Percentiles rank a stretch among this genome's conserved stretches.
Evolutionary conservation across 1,140 invertebrate genomes (phyloP).

Genomic region (Babylonia areolata): DNA sequence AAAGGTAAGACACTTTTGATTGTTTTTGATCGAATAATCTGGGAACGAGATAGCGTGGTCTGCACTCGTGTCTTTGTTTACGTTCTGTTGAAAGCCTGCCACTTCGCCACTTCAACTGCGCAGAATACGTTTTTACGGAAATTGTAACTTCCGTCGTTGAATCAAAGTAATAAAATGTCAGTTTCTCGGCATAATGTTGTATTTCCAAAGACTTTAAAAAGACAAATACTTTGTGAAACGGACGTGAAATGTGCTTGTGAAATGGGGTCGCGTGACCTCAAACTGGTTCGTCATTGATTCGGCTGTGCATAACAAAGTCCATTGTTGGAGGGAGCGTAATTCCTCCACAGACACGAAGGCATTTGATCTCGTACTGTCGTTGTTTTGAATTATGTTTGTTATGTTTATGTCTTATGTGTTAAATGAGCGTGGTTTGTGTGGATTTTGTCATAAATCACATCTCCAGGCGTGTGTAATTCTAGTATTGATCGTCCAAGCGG

Average conservation of each 20-base stretch:
- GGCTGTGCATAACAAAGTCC: constrained; percentile 33
- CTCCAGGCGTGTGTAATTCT: background rate
- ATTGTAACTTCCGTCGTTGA: background rate
- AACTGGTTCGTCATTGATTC: constrained; percentile 36
- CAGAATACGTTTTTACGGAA: constrained; percentile 6
- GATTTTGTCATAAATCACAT: background rate
- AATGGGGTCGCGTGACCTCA: constrained; percentile 54
- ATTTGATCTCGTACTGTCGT: background rate
- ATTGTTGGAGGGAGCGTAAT: constrained; percentile 20
- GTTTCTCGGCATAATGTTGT: background rate
- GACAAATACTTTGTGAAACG: background rate
- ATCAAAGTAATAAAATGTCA: background rate
- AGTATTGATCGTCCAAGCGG: constrained; percentile 36
- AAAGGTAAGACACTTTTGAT: constrained; percentile 54
- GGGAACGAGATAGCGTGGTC: constrained; percentile 33
- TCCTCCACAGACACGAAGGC: constrained; percentile 16
- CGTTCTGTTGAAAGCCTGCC: constrained; percentile 58
- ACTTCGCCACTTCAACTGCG: constrained; percentile 44
- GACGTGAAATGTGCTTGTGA: constrained; percentile 7
- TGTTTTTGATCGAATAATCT: background rate
- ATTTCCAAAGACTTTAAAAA: background rate
- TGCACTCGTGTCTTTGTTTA: constrained; percentile 59
- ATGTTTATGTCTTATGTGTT: background rate
- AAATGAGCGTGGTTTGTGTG: background rate
- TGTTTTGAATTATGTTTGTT: background rate